Base-by-base conservation (phyloP, 2,113 vertebrate genomes). In the Cyanoderma ruficeps region DNA sequence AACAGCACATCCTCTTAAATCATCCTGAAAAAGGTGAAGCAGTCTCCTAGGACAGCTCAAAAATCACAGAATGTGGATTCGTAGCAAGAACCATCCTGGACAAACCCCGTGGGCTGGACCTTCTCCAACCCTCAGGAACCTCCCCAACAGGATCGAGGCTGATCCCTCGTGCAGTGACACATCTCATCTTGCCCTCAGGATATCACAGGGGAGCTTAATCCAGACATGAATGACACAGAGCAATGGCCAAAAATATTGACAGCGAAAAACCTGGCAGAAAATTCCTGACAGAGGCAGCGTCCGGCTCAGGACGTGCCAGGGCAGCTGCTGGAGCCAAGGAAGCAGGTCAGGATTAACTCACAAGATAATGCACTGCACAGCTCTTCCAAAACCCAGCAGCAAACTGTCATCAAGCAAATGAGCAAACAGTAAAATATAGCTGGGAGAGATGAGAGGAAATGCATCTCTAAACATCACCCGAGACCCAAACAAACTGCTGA, bases 1-100 rank as follows among this genome's bases (percentile, higher is more conserved):
- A 82, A 47, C 55, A 53, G 31, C 93, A 87, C 68, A 72, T 74
- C 80, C 60, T 94, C 92, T 44, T 91, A 77, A 83, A 92, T 91
- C 75, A 76, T 65, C 70, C 77, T 68, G 87, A 13, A 92, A 94
- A 96, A 83, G 84, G 80, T 59, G 90, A 87, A 93, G 47, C 10
- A 44, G 70, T 74, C 93, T 92, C 87, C 84, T 33, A 87, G 93
- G 93, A 94, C 30, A 39, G 31, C 68, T 89, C 83, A 78, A 24
- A 50, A 71, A 64, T 77, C 31, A 30, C 49, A 56, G 59, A 60
- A 55, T 6, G 8, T 2, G 53, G 44, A 41, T 74, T 82, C 0
- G 0, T 8, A 75, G 25, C 68, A n/a, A 76, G 41, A 23, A 3
- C 19, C 25, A 19, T 69, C 63, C 71, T 1, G 0, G 30, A 18